Conservation (phyloP, 2,888 invertebrate species). For the Hirtodrosophila alboralis region DNA sequence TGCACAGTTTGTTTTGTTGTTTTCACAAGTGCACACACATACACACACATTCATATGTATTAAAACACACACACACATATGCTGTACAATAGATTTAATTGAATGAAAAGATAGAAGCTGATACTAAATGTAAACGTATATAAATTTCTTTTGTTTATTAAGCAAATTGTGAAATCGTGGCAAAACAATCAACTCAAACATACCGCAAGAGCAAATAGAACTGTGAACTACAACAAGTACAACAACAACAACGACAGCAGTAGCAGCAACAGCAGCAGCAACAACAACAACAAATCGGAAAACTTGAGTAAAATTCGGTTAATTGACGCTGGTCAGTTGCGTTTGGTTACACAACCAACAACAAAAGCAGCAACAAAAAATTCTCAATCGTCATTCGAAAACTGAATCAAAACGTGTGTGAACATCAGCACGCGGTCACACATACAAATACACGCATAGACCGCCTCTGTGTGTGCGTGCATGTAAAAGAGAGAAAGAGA, state of each 20-base stretch:
- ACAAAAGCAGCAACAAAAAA: conserved; percentile 22
- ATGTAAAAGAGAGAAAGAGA: conserved; percentile 27
- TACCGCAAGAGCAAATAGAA: conserved; percentile 13
- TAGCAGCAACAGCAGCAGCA: conserved; percentile 6
- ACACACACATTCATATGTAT: neutral
- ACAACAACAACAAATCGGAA: conserved; percentile 4
- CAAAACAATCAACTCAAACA: conserved; percentile 35
- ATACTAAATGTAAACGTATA: conserved; percentile 29
- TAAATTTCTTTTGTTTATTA: conserved; percentile 55
- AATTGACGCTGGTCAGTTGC: conserved; percentile 53
- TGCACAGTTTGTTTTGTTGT: conserved; percentile 43
- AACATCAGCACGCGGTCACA: conserved; percentile 53
- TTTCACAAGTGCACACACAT: conserved; percentile 10
- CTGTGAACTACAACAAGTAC: conserved; percentile 29
- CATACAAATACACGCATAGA: conserved; percentile 5
- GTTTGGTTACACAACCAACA: conserved; percentile 52
- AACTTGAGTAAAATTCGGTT: conserved; percentile 17
- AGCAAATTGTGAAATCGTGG: conserved; percentile 58
- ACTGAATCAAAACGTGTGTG: conserved; percentile 49
- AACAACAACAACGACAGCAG: neutral
- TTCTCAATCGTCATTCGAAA: conserved; percentile 46
- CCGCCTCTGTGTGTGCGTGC: conserved; percentile 8
- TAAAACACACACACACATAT: neutral
- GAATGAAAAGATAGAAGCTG: conserved; percentile 10
- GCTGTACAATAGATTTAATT: conserved; percentile 4